Percentiles rank a stretch among this genome's conserved stretches.
These are phyloP conservation scores for Rhagonycha lutea DNA, from an alignment of 2,888 invertebrate genomes.

Conservation along the genomic window DNA sequence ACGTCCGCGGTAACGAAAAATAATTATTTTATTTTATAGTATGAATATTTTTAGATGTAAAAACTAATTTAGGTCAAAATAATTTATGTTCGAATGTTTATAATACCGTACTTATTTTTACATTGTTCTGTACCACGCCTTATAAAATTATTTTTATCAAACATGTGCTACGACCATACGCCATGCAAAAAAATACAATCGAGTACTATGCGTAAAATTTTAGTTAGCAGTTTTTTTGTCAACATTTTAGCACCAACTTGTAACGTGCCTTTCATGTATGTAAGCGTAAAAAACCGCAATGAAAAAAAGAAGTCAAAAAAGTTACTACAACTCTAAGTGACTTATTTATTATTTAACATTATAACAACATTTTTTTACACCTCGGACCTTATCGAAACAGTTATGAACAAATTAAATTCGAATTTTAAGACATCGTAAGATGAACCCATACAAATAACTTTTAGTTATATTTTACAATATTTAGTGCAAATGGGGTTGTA, in stretches of 20 bases:
- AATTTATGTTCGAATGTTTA: constrained; percentile 3
- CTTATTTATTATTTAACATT: not conserved
- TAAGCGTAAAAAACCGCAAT: not conserved
- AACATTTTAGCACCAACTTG: not conserved
- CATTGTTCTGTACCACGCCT: constrained; percentile 14
- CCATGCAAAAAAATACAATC: not conserved
- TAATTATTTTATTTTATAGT: not conserved
- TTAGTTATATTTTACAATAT: not conserved
- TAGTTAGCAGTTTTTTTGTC: not conserved
- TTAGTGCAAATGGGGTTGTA: not conserved
- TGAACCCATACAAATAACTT: not conserved
- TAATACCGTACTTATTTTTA: constrained; percentile 1
- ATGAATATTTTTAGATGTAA: not conserved
- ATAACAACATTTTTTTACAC: not conserved
- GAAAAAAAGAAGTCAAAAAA: not conserved
- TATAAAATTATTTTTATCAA: constrained; percentile 12
- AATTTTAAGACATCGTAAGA: not conserved
- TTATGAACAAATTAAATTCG: not conserved
- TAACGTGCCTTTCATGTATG: not conserved
- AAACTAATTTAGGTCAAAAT: not conserved
- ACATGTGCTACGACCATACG: not conserved
- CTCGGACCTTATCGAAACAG: not conserved
- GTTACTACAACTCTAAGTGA: not conserved
- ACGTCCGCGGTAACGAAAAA: too few relatives aligned
- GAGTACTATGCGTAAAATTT: not conserved